phyloP scores from a whole-genome alignment of 2,888 invertebrate genomes.

The Bruchidius siliquastri region DNA sequence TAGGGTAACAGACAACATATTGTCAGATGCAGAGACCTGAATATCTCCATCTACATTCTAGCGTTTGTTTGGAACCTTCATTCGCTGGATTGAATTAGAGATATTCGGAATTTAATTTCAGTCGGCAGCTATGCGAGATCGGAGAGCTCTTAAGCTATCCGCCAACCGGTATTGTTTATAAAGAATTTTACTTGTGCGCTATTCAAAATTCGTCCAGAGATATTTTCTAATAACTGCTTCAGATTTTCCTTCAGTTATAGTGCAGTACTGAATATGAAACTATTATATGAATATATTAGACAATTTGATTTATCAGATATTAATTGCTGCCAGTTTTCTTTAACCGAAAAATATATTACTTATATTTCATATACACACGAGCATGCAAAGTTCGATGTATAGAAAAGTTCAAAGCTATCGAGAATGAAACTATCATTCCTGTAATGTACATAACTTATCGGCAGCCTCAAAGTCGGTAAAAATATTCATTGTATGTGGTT shows the following conservation, averaged over 20 bases:
- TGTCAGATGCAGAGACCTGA: neutral
- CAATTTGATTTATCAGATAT: too few species aligned
- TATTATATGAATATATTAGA: too few species aligned
- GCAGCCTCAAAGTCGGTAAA: too few species aligned
- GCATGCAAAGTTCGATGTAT: too few species aligned
- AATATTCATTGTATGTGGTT: too few species aligned
- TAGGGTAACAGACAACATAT: too few species aligned
- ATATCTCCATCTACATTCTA: neutral
- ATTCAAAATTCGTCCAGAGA: slow-evolving; percentile 13
- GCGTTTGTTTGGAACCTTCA: slow-evolving; percentile 32
- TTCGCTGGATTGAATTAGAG: slow-evolving; percentile 35
- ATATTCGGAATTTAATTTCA: slow-evolving; percentile 32
- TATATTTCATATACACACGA: too few species aligned
- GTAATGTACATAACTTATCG: too few species aligned
- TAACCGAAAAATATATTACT: too few species aligned
- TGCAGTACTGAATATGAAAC: neutral
- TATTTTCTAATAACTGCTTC: slow-evolving; percentile 3
- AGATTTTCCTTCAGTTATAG: neutral
- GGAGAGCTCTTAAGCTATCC: slow-evolving; percentile 18
- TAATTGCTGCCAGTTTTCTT: too few species aligned
- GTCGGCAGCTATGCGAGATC: slow-evolving; percentile 8
- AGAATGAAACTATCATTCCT: too few species aligned
- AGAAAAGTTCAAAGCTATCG: too few species aligned
- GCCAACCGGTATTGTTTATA: slow-evolving; percentile 20
- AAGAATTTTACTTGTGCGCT: slow-evolving; percentile 18